Evolutionary conservation across 2,797 vertebrate species (phyloP), one percentile per base, ranked within the genome.

Genomic region (Chrosomus eos): DNA sequence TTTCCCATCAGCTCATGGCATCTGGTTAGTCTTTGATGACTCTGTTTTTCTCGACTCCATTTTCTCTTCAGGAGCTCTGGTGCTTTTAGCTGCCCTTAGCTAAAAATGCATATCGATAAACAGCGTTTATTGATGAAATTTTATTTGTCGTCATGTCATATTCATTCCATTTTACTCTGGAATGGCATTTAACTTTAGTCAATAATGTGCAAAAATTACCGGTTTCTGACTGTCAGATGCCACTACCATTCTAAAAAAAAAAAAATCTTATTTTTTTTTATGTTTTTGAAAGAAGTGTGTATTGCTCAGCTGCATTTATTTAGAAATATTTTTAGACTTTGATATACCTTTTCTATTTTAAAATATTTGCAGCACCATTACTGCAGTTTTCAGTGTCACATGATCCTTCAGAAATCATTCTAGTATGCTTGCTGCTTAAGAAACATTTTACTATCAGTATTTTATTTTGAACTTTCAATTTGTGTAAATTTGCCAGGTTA

Each of bases 71-170:
- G 55, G 40, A 66, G 58, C 36, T 79, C 82, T 64, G 62, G 14
- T 31, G 62, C 7, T 64, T 86, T 83, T 77, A 71, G 74, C 21
- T 51, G 75, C 28, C 68, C 70, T 43, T 18, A 81, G 68, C 62
- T 90, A 91, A 93, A 92, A 93, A 89, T 93, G 95, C 92, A 92
- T 60, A 51, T 75, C 48, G 28, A 67, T 28, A 76, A 75, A 67
- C 43, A 13, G 5, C 14, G 74, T 58, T 58, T 38, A 4, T 45
- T 28, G 33, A 64, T 26, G 40, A 36, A 67, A 28, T 62, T 58
- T 14, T 36, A n/a, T 28, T 55, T 5, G 13, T 68, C 9, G 0
- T 68, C 10, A 36, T 23, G 4, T 36, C 19, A 38, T 38, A 38
- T 23, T 68, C 4, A 38, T 68, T 68, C 66, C 9, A 68, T 40